These are phyloP conservation scores for Clinocottus analis DNA, from an alignment of 2,113 vertebrate genomes.

Conservation along the genomic window DNA sequence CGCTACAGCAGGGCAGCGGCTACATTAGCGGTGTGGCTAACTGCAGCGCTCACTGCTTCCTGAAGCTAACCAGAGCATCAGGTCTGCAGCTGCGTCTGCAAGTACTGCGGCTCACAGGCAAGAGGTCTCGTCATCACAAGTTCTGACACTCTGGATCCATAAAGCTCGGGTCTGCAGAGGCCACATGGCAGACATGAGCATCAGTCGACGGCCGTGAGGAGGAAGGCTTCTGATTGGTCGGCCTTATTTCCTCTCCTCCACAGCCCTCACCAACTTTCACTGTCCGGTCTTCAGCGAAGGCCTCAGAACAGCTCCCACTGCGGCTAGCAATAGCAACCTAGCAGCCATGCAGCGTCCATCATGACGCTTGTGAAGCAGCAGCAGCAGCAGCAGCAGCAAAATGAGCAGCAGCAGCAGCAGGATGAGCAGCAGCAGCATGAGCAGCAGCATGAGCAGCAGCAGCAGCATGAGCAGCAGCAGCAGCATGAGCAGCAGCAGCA, in stretches of 20 bases:
- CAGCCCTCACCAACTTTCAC: background rate
- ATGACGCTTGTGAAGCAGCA: background rate
- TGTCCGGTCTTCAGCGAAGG: background rate
- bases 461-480: too few relatives aligned
- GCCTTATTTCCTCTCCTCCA: background rate
- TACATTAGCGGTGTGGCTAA: too few relatives aligned
- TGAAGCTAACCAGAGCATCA: too few relatives aligned
- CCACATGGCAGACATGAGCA: background rate
- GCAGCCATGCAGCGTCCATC: background rate
- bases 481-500: too few relatives aligned
- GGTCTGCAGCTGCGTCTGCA: too few relatives aligned
- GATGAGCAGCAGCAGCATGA: too few relatives aligned
- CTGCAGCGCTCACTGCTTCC: too few relatives aligned
- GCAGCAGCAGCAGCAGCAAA: too few relatives aligned
- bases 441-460: too few relatives aligned
- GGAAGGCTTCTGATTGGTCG: background rate
- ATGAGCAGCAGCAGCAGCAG: too few relatives aligned
- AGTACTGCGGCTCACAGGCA: constrained; percentile 7
- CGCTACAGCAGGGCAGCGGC: too few relatives aligned
- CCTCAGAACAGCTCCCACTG: background rate
- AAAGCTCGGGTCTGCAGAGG: background rate
- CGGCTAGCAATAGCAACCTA: background rate
- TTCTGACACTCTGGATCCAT: background rate
- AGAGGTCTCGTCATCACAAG: too few relatives aligned
- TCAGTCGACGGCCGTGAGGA: background rate